These are phyloP conservation scores for Drosophila stalkeri DNA, from an alignment of 2,888 invertebrate genomes.

Conservation along the genomic window DNA sequence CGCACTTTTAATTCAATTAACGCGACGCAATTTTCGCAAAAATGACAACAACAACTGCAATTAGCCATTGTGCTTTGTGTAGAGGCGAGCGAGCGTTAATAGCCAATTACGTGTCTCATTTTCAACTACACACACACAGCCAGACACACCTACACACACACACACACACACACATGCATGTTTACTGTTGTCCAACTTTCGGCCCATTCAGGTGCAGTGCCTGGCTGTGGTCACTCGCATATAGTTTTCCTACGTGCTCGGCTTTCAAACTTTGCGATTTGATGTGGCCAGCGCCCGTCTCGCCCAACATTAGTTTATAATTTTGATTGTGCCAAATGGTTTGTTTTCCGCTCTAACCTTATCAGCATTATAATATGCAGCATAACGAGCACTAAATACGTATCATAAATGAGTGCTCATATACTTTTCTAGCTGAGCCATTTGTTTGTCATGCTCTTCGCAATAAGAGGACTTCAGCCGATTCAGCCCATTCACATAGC, in stretches of 20 bases:
- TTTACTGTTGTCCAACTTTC: conserved; percentile 9
- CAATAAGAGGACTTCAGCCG: not conserved
- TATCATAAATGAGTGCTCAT: not conserved
- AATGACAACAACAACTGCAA: conserved; percentile 41
- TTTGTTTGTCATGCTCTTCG: not conserved
- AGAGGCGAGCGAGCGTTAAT: conserved; percentile 64
- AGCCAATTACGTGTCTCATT: conserved; percentile 72
- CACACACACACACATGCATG: not conserved
- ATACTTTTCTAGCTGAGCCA: not conserved
- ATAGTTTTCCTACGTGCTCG: conserved; percentile 63
- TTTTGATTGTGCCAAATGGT: conserved; percentile 43
- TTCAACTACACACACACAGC: conserved; percentile 24
- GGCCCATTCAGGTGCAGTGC: conserved; percentile 20
- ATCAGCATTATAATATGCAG: conserved; percentile 26
- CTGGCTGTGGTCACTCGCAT: conserved; percentile 38
- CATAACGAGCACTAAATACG: not conserved
- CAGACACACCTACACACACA: not conserved
- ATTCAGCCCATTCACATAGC: not conserved
- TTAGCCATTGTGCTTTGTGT: conserved; percentile 55
- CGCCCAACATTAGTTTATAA: conserved; percentile 53
- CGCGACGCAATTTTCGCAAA: conserved; percentile 47
- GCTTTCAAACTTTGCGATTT: conserved; percentile 73
- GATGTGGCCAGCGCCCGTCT: conserved; percentile 39
- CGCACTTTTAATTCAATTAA: conserved; percentile 77
- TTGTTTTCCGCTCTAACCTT: conserved; percentile 20